Conservation (phyloP, 2,888 invertebrate genomes). For the Drosophila mimetica region DNA sequence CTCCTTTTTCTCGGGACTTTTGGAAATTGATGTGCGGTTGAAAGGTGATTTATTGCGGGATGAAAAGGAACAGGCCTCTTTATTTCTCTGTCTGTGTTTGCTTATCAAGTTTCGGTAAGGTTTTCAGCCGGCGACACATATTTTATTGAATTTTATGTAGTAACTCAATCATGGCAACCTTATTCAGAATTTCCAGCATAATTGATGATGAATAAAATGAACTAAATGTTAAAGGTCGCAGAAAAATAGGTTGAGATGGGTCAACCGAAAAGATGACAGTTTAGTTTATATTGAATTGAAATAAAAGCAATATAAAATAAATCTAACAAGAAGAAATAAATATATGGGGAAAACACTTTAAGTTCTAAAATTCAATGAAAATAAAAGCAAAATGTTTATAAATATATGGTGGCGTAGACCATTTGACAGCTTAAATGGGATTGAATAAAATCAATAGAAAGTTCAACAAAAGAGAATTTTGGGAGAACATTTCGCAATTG, state of each 20-base stretch:
- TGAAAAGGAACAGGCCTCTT: neutral
- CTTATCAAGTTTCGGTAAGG: slow-evolving; percentile 23
- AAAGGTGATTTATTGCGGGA: slow-evolving; percentile 44
- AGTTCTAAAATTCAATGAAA: no score
- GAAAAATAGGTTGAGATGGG: slow-evolving; percentile 13
- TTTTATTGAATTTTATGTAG: slow-evolving; percentile 24
- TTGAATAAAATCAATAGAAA: slow-evolving; percentile 2
- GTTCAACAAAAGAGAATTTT: slow-evolving; percentile 26
- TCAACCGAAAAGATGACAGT: slow-evolving; percentile 13
- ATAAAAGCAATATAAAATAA: slow-evolving; percentile 21
- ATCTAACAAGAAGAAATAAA: neutral
- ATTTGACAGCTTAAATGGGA: slow-evolving; percentile 11
- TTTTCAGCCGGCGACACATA: slow-evolving; percentile 57
- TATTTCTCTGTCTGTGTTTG: slow-evolving; percentile 25
- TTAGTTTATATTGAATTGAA: slow-evolving; percentile 4
- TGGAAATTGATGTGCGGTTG: slow-evolving; percentile 43
- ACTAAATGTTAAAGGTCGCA: slow-evolving; percentile 13
- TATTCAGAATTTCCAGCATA: slow-evolving; percentile 37
- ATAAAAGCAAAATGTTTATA: no score
- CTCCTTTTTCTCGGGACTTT: neutral
- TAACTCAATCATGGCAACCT: slow-evolving; percentile 52
- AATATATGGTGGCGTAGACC: neutral
- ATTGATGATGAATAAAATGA: slow-evolving; percentile 50
- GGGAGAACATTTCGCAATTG: slow-evolving; percentile 44
- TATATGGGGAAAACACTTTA: no score